Evolutionary conservation across 2,113 vertebrate species (phyloP).

Genomic region (Mormoops blainvillei): DNA sequence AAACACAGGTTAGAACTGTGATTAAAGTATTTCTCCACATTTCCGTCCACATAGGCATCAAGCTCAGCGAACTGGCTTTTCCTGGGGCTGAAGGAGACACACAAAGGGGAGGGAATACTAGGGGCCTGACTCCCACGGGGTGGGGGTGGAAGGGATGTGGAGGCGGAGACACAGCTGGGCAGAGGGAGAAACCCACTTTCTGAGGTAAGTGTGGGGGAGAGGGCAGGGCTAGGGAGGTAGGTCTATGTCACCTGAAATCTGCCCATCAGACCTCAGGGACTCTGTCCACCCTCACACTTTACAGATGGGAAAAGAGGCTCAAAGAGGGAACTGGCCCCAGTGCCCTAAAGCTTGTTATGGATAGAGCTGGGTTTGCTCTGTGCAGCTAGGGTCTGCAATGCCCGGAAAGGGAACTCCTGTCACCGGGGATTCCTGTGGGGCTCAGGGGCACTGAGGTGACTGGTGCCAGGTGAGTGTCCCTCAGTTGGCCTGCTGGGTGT

Average conservation of each 20-base stretch:
- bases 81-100: conserved; percentile 22
- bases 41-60: conserved; percentile 72
- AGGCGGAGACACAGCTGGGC: neutral
- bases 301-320: neutral
- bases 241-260: neutral
- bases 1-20: conserved; percentile 66
- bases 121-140: neutral
- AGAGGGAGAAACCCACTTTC: neutral
- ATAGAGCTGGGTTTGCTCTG: neutral
- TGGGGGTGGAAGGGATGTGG: neutral
- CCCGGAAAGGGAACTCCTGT: neutral
- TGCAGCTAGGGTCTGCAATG: neutral
- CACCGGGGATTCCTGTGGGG: neutral
- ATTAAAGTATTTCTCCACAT: conserved; percentile 74
- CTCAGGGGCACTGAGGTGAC: neutral
- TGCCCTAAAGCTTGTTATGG: neutral
- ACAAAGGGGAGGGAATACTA: neutral
- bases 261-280: neutral
- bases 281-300: neutral
- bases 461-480: neutral
- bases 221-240: neutral
- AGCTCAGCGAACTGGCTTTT: conserved; percentile 33
- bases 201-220: neutral
- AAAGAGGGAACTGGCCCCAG: neutral
- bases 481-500: neutral